Evolutionary conservation across 2,888 invertebrate species (phyloP).

Genomic region (Trimorus sp.): DNA sequence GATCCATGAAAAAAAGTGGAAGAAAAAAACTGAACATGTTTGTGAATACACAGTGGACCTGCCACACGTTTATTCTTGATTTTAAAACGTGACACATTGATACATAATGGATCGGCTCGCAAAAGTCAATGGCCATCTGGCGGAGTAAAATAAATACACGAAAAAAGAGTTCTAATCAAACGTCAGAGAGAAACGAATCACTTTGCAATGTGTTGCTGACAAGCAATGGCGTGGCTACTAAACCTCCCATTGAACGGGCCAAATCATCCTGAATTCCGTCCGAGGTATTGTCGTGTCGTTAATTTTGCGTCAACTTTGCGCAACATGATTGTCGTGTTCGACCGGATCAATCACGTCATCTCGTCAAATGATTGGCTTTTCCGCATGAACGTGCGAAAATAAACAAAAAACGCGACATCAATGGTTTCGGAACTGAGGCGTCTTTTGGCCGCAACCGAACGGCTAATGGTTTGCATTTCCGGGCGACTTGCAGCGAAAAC

Average conservation of each 20-base stretch:
- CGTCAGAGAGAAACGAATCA: slow-evolving; percentile 5
- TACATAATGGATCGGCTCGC: slow-evolving; percentile 32
- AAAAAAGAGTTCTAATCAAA: neutral
- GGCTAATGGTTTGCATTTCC: too few species aligned
- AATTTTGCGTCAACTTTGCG: slow-evolving; percentile 55
- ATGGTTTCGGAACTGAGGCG: too few species aligned
- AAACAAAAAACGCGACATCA: neutral
- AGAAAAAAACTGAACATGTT: slow-evolving; percentile 44
- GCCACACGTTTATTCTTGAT: slow-evolving; percentile 69
- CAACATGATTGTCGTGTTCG: slow-evolving; percentile 37
- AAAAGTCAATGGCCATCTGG: slow-evolving; percentile 12
- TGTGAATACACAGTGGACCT: slow-evolving; percentile 69
- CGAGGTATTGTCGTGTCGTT: slow-evolving; percentile 31
- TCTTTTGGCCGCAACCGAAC: too few species aligned
- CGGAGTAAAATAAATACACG: slow-evolving; percentile 6
- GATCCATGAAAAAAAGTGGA: slow-evolving; percentile 67
- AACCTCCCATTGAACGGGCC: slow-evolving; percentile 18
- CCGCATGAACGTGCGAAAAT: slow-evolving; percentile 17
- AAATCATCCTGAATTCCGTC: neutral
- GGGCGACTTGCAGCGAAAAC: neutral
- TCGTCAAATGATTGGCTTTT: slow-evolving; percentile 20
- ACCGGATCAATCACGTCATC: slow-evolving; percentile 14
- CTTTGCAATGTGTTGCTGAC: slow-evolving; percentile 12
- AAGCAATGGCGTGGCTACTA: slow-evolving; percentile 44
- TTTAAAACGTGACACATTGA: slow-evolving; percentile 45